Conservation (phyloP, 2,797 vertebrate species). For the Graptemys geographica region DNA sequence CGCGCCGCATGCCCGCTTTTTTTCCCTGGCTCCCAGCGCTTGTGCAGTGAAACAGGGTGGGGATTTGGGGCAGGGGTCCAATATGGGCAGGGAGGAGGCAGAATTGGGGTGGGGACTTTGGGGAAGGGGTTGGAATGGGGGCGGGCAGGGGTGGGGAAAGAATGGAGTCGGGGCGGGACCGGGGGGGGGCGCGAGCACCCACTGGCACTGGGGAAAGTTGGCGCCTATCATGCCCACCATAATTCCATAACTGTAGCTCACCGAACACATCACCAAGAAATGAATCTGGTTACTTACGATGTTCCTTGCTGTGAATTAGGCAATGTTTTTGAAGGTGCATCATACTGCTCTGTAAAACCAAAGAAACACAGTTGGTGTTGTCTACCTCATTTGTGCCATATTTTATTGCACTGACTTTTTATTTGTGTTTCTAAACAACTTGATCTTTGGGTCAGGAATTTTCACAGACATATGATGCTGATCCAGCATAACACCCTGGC, state of each 20-base stretch:
- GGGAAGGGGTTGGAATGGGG: no score
- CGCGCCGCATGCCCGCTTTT: no score
- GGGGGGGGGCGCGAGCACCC: no score
- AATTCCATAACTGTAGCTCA: background rate
- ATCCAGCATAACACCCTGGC: background rate
- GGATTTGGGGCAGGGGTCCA: no score
- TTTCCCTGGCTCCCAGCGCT: no score
- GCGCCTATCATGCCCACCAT: background rate
- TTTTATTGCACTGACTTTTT: background rate
- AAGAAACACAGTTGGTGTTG: constrained; percentile 19
- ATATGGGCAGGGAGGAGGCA: no score
- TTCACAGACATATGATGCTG: background rate
- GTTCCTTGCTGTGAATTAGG: constrained; percentile 78
- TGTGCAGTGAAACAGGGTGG: no score
- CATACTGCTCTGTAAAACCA: constrained; percentile 81
- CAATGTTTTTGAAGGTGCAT: constrained; percentile 77
- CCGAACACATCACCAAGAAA: background rate
- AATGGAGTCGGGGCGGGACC: no score
- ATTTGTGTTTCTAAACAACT: background rate
- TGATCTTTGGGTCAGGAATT: background rate
- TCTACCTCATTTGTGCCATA: background rate
- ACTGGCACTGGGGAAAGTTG: no score
- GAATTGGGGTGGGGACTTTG: no score
- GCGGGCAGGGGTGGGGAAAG: no score
- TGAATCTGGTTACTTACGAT: constrained; percentile 85